Evolutionary conservation across 2,888 invertebrate genomes (phyloP), one percentile per base, ranked within the genome.

Genomic region (Andrena hattorfiana): DNA sequence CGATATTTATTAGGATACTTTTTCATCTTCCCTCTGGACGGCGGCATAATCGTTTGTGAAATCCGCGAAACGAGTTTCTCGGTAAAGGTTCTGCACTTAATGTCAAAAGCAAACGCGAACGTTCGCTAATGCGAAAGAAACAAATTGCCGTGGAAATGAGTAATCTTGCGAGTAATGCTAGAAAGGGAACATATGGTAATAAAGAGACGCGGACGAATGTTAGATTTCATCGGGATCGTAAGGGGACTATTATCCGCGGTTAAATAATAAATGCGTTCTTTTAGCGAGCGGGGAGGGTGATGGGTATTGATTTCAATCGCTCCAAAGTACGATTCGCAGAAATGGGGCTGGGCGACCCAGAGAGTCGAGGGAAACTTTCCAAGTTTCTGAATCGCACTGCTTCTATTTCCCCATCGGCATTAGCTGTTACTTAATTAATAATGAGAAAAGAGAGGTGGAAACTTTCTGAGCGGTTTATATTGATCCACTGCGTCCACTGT

Each of bases 391-490:
- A 77, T 78, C 42, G 60, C 51, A 10, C 8, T 75, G 54, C 26
- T 49, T 75, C 67, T 13, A 67, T 48, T 62, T 68, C 59, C 60
- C 49, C 48, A 20, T 10, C 42, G n/a, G 42, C 54, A 49, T 48
- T 78, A 23, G 56, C 63, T 35, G 64, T 72, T 60, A 62, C 49
- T 72, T 71, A 72, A 86, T 77, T 75, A 68, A 86, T 81, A 84
- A 86, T 35, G 59, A 67, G 59, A 68, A 77, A 28, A 63, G 35
- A 74, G 49, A 8, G 49, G 54, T 8, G 28, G 32, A 72, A 60
- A 80, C 32, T 77, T 83, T 74, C 13, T 26, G 32, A 49, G 35
- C 76, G 62, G 56, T 35, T 63, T 28, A 56, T 30, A 32, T 20
- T 67, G 51, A 84, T 66, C 69, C 16, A 28, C n/a, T 32, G 70